Conservation (phyloP, 1,140 invertebrate species). For the Bombus fervidus region DNA sequence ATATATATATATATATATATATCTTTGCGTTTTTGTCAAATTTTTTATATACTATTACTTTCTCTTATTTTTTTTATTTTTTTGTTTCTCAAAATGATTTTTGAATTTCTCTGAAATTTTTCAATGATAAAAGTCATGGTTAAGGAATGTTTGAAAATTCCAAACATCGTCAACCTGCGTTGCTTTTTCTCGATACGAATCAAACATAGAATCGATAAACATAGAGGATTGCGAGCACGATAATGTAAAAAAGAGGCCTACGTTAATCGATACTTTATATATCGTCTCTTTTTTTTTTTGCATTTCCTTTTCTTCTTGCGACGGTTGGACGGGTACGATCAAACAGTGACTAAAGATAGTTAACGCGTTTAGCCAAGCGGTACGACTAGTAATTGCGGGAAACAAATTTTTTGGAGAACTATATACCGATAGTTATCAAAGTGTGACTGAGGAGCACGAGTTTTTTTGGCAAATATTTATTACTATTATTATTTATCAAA, state of each 20-base stretch:
- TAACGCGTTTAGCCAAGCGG: constrained; percentile 32
- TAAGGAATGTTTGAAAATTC: not conserved
- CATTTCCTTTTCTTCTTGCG: constrained; percentile 5
- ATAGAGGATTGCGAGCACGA: constrained; percentile 21
- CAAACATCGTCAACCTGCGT: not conserved
- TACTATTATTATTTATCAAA: constrained; percentile 69
- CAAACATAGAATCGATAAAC: not conserved
- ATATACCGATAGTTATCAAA: constrained; percentile 67
- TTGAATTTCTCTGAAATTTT: too few relatives aligned
- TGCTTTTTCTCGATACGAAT: constrained; percentile 29
- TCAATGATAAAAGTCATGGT: not conserved
- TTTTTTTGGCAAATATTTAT: constrained; percentile 69
- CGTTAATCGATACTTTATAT: constrained; percentile 40
- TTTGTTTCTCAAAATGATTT: too few relatives aligned
- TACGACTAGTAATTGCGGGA: not conserved
- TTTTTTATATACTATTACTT: not conserved
- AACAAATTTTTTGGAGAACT: constrained; percentile 64
- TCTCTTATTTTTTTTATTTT: not conserved
- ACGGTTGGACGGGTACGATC: constrained; percentile 30
- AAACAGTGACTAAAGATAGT: constrained; percentile 34
- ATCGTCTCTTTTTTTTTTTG: not conserved
- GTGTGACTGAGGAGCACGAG: constrained; percentile 53
- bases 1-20: not conserved
- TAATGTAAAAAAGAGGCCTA: constrained; percentile 47
- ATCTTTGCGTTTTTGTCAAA: not conserved